These are phyloP conservation scores for Acrossocheilus fasciatus DNA, from an alignment of 2,797 vertebrate genomes.

Conservation along the genomic window DNA sequence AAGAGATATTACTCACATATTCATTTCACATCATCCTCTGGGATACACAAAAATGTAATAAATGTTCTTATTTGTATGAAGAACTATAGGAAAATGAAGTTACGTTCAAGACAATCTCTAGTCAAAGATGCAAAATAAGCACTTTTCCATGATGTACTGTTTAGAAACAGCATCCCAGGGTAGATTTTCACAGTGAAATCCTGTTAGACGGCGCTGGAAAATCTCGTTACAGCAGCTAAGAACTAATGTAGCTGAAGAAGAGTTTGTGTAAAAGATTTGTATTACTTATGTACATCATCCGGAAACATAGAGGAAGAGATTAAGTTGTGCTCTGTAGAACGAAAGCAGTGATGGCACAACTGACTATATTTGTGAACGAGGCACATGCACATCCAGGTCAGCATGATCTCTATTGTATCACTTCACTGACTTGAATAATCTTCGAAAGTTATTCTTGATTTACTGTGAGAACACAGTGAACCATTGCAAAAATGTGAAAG, in stretches of 20 bases:
- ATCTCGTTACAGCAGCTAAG: conserved; percentile 27
- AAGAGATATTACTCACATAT: conserved; percentile 15
- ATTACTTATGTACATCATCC: conserved; percentile 6
- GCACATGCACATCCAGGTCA: neutral
- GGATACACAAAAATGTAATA: conserved; percentile 20
- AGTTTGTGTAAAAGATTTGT: conserved; percentile 9
- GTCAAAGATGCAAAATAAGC: conserved; percentile 29
- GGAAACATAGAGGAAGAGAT: conserved; percentile 10
- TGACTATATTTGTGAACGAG: neutral
- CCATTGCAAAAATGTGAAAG: neutral
- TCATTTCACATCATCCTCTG: conserved; percentile 7
- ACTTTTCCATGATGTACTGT: conserved; percentile 16
- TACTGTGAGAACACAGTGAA: neutral
- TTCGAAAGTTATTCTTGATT: conserved; percentile 2
- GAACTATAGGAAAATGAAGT: neutral
- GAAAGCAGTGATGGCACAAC: neutral
- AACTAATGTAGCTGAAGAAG: conserved; percentile 31
- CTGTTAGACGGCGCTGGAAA: neutral
- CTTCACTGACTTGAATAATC: neutral
- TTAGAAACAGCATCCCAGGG: conserved; percentile 5
- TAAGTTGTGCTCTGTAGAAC: neutral
- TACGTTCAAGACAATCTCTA: neutral
- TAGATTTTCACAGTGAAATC: conserved; percentile 8
- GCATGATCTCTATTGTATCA: neutral
- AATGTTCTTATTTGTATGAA: conserved; percentile 23